phyloP scores from a whole-genome alignment of 2,888 invertebrate species.

The Neoscelio sp. region DNA sequence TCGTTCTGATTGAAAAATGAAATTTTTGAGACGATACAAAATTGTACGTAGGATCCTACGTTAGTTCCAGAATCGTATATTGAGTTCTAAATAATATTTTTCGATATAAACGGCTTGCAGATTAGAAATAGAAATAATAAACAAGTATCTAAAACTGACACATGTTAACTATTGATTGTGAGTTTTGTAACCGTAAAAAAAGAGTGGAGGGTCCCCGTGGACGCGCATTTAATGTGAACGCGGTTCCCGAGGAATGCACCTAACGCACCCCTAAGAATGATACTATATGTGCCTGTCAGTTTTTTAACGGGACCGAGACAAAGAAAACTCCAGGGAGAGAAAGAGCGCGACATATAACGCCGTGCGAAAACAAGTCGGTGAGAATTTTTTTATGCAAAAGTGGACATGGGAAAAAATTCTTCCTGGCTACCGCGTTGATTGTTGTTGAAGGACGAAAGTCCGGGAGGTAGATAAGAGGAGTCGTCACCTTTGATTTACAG shows the following conservation, averaged over 20 bases:
- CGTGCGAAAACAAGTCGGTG: slow-evolving; percentile 80
- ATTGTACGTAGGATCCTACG: no score
- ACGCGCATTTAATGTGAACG: slow-evolving; percentile 58
- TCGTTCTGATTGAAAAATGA: no score
- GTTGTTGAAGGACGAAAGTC: slow-evolving; percentile 57
- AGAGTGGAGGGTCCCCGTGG: slow-evolving; percentile 51
- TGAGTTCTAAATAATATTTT: no score
- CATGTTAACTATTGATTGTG: no score
- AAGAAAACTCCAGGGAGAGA: slow-evolving; percentile 48
- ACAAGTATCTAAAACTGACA: no score
- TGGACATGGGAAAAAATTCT: slow-evolving; percentile 82
- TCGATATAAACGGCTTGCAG: no score
- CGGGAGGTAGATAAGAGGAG: slow-evolving; percentile 45
- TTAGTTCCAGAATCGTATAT: no score
- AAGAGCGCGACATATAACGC: slow-evolving; percentile 63
- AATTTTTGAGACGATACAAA: no score
- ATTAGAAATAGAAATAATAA: no score
- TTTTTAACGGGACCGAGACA: slow-evolving; percentile 67
- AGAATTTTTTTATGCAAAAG: slow-evolving; percentile 82
- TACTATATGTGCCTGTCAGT: slow-evolving; percentile 55
- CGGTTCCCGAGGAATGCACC: slow-evolving; percentile 68
- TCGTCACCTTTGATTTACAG: slow-evolving; percentile 50
- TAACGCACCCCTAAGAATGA: slow-evolving; percentile 69
- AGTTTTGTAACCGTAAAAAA: slow-evolving; percentile 45
- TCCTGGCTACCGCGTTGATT: slow-evolving; percentile 66